phyloP scores from a whole-genome alignment of 2,113 vertebrate genomes.

The Conger conger region DNA sequence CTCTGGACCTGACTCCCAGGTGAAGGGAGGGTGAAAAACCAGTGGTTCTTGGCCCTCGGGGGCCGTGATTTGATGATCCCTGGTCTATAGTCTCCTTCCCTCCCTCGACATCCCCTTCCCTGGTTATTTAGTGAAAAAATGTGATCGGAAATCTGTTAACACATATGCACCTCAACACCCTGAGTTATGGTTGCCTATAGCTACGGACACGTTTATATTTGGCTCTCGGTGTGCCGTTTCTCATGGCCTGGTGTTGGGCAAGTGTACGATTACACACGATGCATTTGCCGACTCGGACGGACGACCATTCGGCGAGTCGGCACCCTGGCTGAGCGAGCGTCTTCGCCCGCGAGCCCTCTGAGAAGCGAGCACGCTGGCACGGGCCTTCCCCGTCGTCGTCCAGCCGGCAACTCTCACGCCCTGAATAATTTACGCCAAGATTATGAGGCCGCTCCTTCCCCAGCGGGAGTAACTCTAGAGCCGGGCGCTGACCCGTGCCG shows the following conservation, averaged over 20 bases:
- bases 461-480: conserved; percentile 26
- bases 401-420: conserved; percentile 14
- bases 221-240: no score
- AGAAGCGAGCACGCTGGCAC: not conserved
- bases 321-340: no score
- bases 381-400: not conserved
- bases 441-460: conserved; percentile 28
- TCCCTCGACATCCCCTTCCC: not conserved
- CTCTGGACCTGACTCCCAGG: no score
- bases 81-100: no score
- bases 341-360: not conserved
- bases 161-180: not conserved
- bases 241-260: not conserved
- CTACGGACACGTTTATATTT: not conserved
- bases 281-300: no score
- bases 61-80: no score
- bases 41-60: no score
- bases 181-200: not conserved
- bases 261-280: not conserved
- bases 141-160: not conserved
- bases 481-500: not conserved
- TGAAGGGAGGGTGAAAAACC: no score
- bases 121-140: not conserved
- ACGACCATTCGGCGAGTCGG: no score
- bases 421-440: conserved; percentile 29